Evolutionary conservation across 2,888 invertebrate species (phyloP), one percentile per base, ranked within the genome.

Genomic region (Mongoloraphidia duomilia): DNA sequence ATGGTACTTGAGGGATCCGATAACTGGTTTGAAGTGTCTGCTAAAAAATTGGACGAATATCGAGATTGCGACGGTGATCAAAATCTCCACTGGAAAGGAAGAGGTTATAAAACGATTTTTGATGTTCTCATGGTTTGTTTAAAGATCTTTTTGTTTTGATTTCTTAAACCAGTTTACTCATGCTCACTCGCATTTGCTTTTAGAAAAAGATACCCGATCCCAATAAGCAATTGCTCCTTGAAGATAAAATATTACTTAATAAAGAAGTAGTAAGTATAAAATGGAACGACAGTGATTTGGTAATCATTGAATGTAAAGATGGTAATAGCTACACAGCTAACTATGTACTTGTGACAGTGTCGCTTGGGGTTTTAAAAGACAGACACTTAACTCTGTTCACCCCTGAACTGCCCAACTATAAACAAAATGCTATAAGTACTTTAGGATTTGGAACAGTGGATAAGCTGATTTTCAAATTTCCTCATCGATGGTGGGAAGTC

Each of bases 61-160:
- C 71, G 77, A 74, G 66, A 69, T 0, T 84, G 84, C 60, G 78
- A 80, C 8, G 90, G 90, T 0, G 79, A 86, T 59, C 66, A 69
- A 12, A 63, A 80, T 56, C 67, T 84, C 4, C 78, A 82, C 59
- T 91, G 87, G 89, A 84, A 81, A 56, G 74, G 77, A 47, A 76
- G 72, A 52, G 87, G 87, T 2, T 89, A 76, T 60, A 73, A 69
- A 53, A 80, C 72, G 2, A 67, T 89, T 51, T 65, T 90, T 44
- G 75, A 82, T 56, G 59, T 87, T 42, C 67, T 90, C 52, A 71
- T 79, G 76, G 84, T 84, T 59, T 26, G 37, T 13, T n/a, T 2
- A 12, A 17, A 11, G 11, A 26, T 38, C 10, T 10, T 14, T 26
- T 41, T 46, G 9, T 41, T n/a, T 34, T 12, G 4, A 11, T n/a